Base-by-base conservation (phyloP, 2,113 vertebrate genomes). In the Takifugu bimaculatus region DNA sequence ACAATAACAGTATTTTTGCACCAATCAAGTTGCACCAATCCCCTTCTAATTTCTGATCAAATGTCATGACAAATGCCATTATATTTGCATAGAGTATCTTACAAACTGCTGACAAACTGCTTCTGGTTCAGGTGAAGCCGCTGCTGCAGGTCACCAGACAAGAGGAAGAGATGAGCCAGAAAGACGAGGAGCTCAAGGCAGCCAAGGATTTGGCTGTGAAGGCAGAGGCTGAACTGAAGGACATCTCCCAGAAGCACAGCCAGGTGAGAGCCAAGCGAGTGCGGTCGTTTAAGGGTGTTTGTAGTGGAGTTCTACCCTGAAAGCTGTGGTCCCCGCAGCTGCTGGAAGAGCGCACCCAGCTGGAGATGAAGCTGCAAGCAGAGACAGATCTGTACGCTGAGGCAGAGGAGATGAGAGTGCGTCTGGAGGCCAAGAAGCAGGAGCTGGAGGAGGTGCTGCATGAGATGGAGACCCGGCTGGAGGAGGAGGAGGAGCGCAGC, bases 121-220 rank as follows among this genome's bases (percentile, higher is more conserved):
- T 39, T 39, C 35, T 39, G 35, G 35, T 39, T 9, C 72, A 98
- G 96, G 96, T 98, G 77, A 98, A 98, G 88, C 96, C 96, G 0
- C 85, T 98, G 85, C 93, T 98, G 47, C 96, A 98, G 82, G 96
- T 98, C 67, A 96, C 96, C 4, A 90, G 96, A 45, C 96, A 98
- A 75, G 96, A 98, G 60, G 96, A 98, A 75, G 96, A 98, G 77
- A 96, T 98, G 94, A 93, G 93, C 63, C 93, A 94, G 63, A 97
- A 96, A 74, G 95, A 98, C 0, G 96, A 96, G 4, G 96, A 98
- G 68, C 90, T 98, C 12, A 91, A 93, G 61, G 84, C 76, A 43
- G 93, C 87, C 2, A 93, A 78, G 65, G 96, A 97, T 48, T 80
- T 83, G 65, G 94, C 93, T 4, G 81, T 87, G 49, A 96, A 93